A percentile compares a stretch with the other conserved stretches of the same genome.
Conservation (phyloP, 2,797 vertebrate species). For the Chaenodraco wilsoni region DNA sequence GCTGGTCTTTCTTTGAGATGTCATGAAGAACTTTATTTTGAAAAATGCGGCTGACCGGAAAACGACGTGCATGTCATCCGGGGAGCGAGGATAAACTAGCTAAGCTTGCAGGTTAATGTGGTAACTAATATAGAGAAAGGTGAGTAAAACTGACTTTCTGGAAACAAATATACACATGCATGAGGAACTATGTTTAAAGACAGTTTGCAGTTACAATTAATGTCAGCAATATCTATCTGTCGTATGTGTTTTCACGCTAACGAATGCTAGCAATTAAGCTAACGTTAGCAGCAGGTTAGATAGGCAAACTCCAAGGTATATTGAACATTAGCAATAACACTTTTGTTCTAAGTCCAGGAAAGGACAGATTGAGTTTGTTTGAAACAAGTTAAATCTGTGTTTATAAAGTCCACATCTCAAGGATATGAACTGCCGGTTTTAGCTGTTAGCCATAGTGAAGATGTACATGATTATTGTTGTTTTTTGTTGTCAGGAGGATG, state of each 20-base stretch:
- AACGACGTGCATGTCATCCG: background rate
- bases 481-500: conserved; percentile 78
- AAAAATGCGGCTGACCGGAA: conserved; percentile 47
- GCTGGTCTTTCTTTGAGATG: no score
- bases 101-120: conserved; percentile 49
- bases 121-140: conserved; percentile 40
- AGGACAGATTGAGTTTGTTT: background rate
- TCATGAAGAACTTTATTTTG: conserved; percentile 52
- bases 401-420: background rate
- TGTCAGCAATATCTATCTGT: background rate
- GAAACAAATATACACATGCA: background rate
- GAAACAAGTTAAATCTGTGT: background rate
- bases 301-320: background rate
- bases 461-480: conserved; percentile 19
- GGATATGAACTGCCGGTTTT: background rate
- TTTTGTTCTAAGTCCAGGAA: background rate
- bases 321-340: background rate
- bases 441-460: background rate
- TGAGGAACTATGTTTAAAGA: background rate
- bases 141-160: conserved; percentile 41
- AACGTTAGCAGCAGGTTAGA: conserved; percentile 19
- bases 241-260: background rate
- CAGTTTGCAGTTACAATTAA: background rate
- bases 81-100: conserved; percentile 18
- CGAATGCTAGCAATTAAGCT: conserved; percentile 32